These are phyloP conservation scores for Pteria penguin DNA, from an alignment of 2,888 invertebrate genomes.

Conservation along the genomic window DNA sequence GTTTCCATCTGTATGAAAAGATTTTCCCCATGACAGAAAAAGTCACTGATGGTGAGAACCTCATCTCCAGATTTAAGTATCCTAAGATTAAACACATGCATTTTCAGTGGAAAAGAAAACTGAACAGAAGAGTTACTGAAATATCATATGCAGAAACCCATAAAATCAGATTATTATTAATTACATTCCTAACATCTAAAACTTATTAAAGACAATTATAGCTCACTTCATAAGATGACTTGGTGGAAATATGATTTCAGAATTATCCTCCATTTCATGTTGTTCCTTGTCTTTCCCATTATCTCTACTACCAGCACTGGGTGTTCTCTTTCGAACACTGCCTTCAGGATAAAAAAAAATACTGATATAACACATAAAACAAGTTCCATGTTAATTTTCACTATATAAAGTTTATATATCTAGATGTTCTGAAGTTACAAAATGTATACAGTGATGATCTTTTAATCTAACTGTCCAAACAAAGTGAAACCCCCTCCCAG, in stretches of 20 bases:
- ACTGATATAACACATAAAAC: too few relatives aligned
- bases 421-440: too few relatives aligned
- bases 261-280: conserved; percentile 59
- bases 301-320: conserved; percentile 67
- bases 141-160: too few relatives aligned
- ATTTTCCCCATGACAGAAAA: conserved; percentile 83
- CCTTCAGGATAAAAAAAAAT: too few relatives aligned
- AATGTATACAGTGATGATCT: too few relatives aligned
- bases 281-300: conserved; percentile 61
- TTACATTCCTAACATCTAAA: too few relatives aligned
- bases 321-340: conserved; percentile 63
- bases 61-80: conserved; percentile 76
- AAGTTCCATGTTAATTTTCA: too few relatives aligned
- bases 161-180: too few relatives aligned
- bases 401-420: too few relatives aligned
- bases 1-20: conserved; percentile 85
- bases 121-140: too few relatives aligned
- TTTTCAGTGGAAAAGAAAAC: not conserved
- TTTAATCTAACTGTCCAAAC: too few relatives aligned
- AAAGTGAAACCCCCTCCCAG: too few relatives aligned
- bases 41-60: conserved; percentile 82
- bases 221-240: conserved; percentile 70
- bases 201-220: not conserved
- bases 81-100: conserved; percentile 42
- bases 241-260: conserved; percentile 70